Evolutionary conservation across 2,797 vertebrate genomes (phyloP), one percentile per base, ranked within the genome.

Genomic region (Falco biarmicus): DNA sequence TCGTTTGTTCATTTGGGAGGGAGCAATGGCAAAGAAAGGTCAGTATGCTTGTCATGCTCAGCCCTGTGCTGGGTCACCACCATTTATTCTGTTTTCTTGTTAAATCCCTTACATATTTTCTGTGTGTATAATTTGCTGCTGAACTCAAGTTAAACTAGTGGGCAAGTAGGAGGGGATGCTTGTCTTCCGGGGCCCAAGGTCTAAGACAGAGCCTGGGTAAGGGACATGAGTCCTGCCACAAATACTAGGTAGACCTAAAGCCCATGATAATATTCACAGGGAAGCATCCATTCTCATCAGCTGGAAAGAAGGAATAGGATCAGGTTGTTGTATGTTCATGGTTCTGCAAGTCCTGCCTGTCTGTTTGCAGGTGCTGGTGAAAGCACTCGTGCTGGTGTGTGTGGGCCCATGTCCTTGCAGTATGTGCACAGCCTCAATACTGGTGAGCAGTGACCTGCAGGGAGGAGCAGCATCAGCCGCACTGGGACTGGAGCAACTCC

Each of bases 181-280:
- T 48, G 21, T 64, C 48, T 90, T 61, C 26, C 32, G 31, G 26
- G 34, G 69, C 19, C 19, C 41, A 65, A 51, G 47, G 37, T 74
- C 51, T 81, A 51, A 90, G 29, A 9, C 9, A 4, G 7, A 63
- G 61, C 39, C 34, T 74, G 28, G 24, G 29, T 24, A 71, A 48
- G 39, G 18, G 12, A 2, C 15, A 8, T 51, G 26, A 22, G 6
- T 66, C 61, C 57, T 78, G 48, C 16, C 45, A 70, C 53, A 66
- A 69, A 54, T 14, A 28, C 25, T 56, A 61, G 31, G 21, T 26
- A 24, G 51, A 53, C 45, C 51, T 70, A 32, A 61, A 71, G 15
- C 21, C 22, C 31, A 7, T 50, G 20, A 13, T 26, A 34, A 11
- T 3, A 7, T 65, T 88, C 32, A 47, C 0, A 0, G 25, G 28